Conservation (phyloP, 64 coral and sea anemone species). For the Astreopora myriophthalma region DNA sequence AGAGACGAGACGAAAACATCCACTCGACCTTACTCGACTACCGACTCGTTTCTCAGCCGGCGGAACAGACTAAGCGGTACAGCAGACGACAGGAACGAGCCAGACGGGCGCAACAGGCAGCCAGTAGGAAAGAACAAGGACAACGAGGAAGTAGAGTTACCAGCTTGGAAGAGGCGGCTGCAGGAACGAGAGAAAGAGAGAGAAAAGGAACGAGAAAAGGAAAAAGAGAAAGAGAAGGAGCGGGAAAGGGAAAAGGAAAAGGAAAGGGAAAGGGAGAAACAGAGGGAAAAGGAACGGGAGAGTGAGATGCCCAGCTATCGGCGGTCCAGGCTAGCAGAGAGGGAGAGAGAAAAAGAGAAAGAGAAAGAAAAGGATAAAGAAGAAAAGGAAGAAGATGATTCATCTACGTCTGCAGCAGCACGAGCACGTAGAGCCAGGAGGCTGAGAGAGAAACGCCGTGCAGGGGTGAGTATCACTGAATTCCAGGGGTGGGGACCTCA, state of each 20-base stretch:
- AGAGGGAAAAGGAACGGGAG: constrained; percentile 80
- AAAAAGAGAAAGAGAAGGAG: constrained; percentile 73
- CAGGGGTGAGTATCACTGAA: constrained; percentile 12
- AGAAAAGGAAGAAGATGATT: constrained; percentile 62
- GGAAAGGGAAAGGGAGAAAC: constrained; percentile 55
- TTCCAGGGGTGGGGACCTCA: no score
- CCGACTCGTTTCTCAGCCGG: constrained; percentile 33
- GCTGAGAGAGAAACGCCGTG: constrained; percentile 87
- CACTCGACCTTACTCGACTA: neutral
- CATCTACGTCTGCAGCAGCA: constrained; percentile 26
- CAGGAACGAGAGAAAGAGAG: constrained; percentile 80
- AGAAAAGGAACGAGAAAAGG: constrained; percentile 58
- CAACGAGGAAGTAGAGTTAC: constrained; percentile 72
- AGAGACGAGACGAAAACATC: constrained; percentile 2
- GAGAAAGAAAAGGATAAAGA: constrained; percentile 44
- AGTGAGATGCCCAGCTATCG: constrained; percentile 62
- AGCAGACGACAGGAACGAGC: constrained; percentile 65
- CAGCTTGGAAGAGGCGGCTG: constrained; percentile 67
- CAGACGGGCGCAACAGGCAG: constrained; percentile 15
- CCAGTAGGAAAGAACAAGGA: constrained; percentile 59
- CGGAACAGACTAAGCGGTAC: constrained; percentile 42
- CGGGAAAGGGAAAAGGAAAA: constrained; percentile 63
- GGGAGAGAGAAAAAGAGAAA: constrained; percentile 29
- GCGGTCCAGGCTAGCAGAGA: neutral
- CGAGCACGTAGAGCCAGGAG: constrained; percentile 61